Evolutionary conservation across 2,888 invertebrate genomes (phyloP).

Genomic region (Autographa gamma): DNA sequence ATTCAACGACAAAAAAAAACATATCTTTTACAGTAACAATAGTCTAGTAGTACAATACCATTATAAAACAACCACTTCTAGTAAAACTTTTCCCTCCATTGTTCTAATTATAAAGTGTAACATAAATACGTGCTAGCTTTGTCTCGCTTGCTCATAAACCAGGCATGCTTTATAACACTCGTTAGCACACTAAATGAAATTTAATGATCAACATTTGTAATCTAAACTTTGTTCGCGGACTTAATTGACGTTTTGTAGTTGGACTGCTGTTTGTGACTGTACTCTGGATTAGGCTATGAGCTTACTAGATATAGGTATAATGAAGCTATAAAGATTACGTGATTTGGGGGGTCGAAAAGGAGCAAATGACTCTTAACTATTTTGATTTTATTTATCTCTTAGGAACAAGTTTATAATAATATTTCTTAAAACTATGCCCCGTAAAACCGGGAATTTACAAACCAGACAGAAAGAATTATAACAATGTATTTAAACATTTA

Average conservation of each 20-base stretch:
- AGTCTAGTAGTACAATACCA: background rate
- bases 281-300: constrained; percentile 6
- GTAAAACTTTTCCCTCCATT: constrained; percentile 20
- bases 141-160: constrained; percentile 67
- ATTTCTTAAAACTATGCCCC: no score
- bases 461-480: no score
- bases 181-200: constrained; percentile 72
- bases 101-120: constrained; percentile 68
- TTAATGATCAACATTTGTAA: constrained; percentile 66
- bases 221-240: constrained; percentile 44
- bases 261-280: constrained; percentile 17
- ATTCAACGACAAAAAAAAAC: no score
- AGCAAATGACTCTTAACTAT: no score
- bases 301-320: no score
- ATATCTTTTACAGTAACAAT: background rate
- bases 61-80: constrained; percentile 45
- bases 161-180: constrained; percentile 66
- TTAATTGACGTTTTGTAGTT: constrained; percentile 53
- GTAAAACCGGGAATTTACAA: no score
- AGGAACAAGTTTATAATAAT: no score
- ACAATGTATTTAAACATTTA: no score
- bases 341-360: no score
- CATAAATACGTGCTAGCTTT: constrained; percentile 65
- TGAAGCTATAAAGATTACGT: no score
- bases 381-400: no score